These are phyloP conservation scores for Grammomys surdaster DNA, from an alignment of 2,113 vertebrate species.

Conservation along the genomic window DNA sequence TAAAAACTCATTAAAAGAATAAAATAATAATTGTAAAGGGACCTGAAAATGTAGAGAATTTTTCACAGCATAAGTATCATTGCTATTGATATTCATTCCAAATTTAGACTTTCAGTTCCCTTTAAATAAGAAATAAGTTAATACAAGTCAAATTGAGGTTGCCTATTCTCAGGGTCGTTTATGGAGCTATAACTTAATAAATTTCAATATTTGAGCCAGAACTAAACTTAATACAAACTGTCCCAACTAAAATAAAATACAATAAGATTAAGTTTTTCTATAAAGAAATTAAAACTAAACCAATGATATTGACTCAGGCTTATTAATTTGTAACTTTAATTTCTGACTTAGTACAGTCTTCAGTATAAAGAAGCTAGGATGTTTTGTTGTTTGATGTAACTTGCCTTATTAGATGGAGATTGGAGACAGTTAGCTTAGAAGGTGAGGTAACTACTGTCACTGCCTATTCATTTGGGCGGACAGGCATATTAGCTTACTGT, in stretches of 20 bases:
- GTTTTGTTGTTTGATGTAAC: not conserved
- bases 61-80: not conserved
- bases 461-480: not conserved
- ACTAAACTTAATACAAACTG: not conserved
- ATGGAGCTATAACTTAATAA: constrained; percentile 42
- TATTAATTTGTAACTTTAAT: not conserved
- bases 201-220: constrained; percentile 33
- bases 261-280: constrained; percentile 30
- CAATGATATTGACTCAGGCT: not conserved
- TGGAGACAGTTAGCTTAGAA: not conserved
- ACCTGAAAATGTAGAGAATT: constrained; percentile 27
- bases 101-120: not conserved
- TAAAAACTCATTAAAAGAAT: constrained; percentile 46
- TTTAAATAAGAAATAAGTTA: constrained; percentile 48
- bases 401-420: not conserved
- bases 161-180: not conserved
- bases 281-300: constrained; percentile 49
- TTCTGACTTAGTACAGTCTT: not conserved
- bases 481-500: not conserved
- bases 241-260: constrained; percentile 38
- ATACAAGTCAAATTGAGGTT: constrained; percentile 19
- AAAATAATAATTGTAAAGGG: not conserved
- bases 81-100: not conserved
- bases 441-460: not conserved
- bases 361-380: not conserved